These are phyloP conservation scores for Corythaeola cristata DNA, from an alignment of 2,113 vertebrate species.

Conservation along the genomic window DNA sequence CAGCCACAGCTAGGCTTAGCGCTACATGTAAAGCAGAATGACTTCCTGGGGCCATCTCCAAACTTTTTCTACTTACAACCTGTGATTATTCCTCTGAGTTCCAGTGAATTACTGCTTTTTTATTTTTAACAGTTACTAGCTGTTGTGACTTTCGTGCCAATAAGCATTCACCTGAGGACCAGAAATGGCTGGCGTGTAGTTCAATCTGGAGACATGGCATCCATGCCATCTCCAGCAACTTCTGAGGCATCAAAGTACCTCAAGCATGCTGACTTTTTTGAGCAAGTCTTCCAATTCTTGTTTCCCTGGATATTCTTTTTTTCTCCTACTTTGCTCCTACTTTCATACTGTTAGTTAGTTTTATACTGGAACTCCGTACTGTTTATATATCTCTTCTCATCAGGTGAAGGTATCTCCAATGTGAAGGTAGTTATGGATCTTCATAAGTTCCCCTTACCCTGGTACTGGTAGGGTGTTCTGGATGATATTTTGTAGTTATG, in stretches of 20 bases:
- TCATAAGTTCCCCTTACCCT: neutral
- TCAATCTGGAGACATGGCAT: neutral
- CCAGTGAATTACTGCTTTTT: neutral
- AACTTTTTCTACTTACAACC: neutral
- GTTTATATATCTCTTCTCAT: neutral
- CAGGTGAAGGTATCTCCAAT: neutral
- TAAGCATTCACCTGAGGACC: neutral
- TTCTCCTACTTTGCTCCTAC: neutral
- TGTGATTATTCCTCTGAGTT: neutral
- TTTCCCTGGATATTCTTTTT: neutral
- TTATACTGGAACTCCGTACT: neutral
- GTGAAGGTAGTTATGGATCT: neutral
- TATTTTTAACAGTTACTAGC: neutral
- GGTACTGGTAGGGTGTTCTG: neutral
- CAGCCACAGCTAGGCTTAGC: neutral
- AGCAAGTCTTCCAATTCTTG: neutral
- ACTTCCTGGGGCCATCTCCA: neutral
- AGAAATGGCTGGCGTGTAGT: neutral
- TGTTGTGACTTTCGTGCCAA: neutral
- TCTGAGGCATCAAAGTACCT: neutral
- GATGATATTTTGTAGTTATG: neutral
- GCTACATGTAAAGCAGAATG: neutral
- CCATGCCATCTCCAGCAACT: neutral
- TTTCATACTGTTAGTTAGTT: neutral
- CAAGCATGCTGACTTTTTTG: neutral